phyloP scores from a whole-genome alignment of 2,888 invertebrate genomes.

The Elegia similella region DNA sequence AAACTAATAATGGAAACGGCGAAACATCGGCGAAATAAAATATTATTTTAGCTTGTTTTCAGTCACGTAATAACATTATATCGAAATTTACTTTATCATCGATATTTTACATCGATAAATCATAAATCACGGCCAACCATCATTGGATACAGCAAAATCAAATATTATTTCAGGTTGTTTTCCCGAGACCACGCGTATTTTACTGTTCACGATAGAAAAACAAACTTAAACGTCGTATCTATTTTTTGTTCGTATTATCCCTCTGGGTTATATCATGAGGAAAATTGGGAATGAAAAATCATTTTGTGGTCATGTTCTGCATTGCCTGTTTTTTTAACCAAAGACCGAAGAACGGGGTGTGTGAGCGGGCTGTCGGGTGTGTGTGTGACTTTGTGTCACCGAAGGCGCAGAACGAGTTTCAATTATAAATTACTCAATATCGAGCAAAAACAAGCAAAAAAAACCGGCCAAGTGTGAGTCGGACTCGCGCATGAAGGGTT shows the following conservation, averaged over 20 bases:
- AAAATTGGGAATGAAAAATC: not conserved
- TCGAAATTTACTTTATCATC: not conserved
- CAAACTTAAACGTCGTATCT: not conserved
- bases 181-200: conserved; percentile 1
- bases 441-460: no score
- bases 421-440: no score
- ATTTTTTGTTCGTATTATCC: not conserved
- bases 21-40: no score
- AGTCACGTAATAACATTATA: not conserved
- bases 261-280: not conserved
- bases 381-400: no score
- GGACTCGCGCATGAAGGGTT: no score
- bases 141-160: not conserved
- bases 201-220: conserved; percentile 6
- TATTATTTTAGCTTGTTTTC: no score
- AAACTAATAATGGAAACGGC: no score
- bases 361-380: no score
- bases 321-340: not conserved
- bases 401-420: no score
- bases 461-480: no score
- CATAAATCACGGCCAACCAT: not conserved
- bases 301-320: not conserved
- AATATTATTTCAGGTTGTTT: conserved; percentile 17
- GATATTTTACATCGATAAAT: not conserved
- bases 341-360: no score